phyloP scores from a whole-genome alignment of 2,113 vertebrate species.

The Tonatia bakeri region DNA sequence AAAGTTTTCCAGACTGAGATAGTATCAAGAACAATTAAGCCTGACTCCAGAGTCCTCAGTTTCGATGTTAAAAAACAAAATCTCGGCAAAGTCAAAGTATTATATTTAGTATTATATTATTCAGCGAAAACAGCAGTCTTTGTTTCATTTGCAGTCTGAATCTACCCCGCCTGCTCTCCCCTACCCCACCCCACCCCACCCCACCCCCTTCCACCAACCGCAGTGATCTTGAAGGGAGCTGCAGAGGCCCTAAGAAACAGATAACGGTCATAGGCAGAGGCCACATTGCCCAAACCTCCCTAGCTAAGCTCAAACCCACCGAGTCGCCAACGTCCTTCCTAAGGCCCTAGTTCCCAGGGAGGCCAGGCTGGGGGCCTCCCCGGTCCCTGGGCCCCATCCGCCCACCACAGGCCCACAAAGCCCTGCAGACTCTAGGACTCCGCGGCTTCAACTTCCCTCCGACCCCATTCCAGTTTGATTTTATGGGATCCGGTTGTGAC shows the following conservation, averaged over 20 bases:
- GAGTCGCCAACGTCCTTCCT: not conserved
- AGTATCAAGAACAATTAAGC: conserved; percentile 49
- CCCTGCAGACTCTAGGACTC: conserved; percentile 33
- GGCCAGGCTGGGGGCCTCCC: conserved; percentile 53
- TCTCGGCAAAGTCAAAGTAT: conserved; percentile 54
- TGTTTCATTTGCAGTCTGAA: conserved; percentile 66
- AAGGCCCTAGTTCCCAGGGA: conserved; percentile 38
- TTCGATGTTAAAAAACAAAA: conserved; percentile 46
- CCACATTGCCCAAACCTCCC: conserved; percentile 42
- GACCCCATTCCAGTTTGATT: conserved; percentile 15
- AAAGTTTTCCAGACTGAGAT: conserved; percentile 63
- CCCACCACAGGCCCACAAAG: conserved; percentile 69
- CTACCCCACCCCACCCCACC: conserved; percentile 24
- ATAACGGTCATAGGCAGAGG: conserved; percentile 64
- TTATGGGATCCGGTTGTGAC: conserved; percentile 11
- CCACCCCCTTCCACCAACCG: conserved; percentile 60
- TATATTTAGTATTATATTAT: conserved; percentile 67
- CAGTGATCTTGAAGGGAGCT: conserved; percentile 69
- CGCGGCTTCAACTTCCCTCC: conserved; percentile 34
- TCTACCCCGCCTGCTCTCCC: conserved; percentile 64
- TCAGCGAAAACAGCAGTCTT: conserved; percentile 70
- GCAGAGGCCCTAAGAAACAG: conserved; percentile 60
- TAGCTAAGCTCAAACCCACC: not conserved
- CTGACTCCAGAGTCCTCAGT: conserved; percentile 32
- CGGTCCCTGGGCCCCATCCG: conserved; percentile 36